Evolutionary conservation across 2,797 vertebrate genomes (phyloP).

Genomic region (Halcyon leucocephala): DNA sequence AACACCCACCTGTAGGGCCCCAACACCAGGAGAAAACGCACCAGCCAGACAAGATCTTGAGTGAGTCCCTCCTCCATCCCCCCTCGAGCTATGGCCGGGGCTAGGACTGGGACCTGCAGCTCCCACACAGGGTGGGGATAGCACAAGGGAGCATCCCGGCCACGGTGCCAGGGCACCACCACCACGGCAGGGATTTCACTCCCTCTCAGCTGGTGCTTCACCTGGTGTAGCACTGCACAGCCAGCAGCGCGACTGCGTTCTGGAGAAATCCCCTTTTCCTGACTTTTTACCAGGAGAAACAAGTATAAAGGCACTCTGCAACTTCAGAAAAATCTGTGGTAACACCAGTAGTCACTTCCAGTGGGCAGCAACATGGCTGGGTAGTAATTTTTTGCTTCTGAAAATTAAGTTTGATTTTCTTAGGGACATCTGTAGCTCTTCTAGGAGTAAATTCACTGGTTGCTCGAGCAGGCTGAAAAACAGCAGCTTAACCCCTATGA

Average conservation of each 20-base stretch:
- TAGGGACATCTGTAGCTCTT: background rate
- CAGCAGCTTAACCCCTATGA: background rate
- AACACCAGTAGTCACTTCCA: background rate
- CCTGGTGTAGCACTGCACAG: background rate
- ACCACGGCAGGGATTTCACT: rapidly evolving
- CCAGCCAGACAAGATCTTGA: constrained; percentile 83
- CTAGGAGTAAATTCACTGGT: background rate
- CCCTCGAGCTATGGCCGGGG: background rate
- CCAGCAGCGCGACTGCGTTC: background rate
- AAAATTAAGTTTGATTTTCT: background rate
- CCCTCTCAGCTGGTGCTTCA: rapidly evolving
- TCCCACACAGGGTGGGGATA: rapidly evolving
- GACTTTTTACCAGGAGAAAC: background rate
- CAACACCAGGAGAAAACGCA: constrained; percentile 77
- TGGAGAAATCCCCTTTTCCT: background rate
- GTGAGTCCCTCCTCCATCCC: constrained; percentile 73
- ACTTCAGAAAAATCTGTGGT: background rate
- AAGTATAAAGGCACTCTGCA: background rate
- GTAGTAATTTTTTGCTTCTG: background rate
- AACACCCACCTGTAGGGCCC: constrained; percentile 72
- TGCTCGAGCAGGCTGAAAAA: background rate
- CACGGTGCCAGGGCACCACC: rapidly evolving
- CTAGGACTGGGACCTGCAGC: background rate
- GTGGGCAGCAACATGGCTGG: background rate
- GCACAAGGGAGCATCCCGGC: background rate